Conservation (phyloP, 53 echinoderm and acorn worm genomes). For the Zoroaster sp. region DNA sequence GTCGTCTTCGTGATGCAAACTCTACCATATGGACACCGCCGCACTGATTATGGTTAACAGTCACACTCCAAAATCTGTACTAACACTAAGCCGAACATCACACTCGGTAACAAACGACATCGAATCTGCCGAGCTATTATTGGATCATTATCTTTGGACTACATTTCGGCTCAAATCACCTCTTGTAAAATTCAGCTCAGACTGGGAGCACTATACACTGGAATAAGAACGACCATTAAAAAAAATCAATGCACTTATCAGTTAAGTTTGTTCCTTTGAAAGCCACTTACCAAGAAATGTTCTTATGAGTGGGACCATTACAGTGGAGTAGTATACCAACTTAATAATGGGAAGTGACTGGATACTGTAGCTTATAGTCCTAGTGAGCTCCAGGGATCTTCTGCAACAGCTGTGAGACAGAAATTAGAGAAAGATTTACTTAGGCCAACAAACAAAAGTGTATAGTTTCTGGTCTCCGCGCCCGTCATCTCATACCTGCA, state of each 20-base stretch:
- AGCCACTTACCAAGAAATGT: not conserved
- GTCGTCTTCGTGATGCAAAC: no score
- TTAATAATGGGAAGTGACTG: not conserved
- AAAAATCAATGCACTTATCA: not conserved
- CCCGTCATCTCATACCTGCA: no score
- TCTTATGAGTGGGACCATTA: not conserved
- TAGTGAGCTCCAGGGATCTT: constrained; percentile 30
- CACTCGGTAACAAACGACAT: not conserved
- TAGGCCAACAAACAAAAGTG: no score
- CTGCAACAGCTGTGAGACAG: not conserved
- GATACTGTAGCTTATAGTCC: not conserved
- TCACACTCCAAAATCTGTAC: not conserved
- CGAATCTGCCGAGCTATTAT: not conserved
- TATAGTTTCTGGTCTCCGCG: no score
- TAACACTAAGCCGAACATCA: not conserved
- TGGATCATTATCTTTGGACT: no score
- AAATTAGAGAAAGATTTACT: not conserved
- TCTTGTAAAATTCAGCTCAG: no score
- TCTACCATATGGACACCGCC: not conserved
- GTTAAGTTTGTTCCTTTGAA: not conserved
- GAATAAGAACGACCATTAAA: not conserved
- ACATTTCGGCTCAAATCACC: no score
- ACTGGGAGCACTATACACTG: not conserved
- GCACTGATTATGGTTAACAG: not conserved
- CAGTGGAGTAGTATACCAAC: not conserved